Percentiles rank a stretch among this genome's conserved stretches.
phyloP scores from a whole-genome alignment of 2,113 vertebrate species.

The Fregetta grallaria region DNA sequence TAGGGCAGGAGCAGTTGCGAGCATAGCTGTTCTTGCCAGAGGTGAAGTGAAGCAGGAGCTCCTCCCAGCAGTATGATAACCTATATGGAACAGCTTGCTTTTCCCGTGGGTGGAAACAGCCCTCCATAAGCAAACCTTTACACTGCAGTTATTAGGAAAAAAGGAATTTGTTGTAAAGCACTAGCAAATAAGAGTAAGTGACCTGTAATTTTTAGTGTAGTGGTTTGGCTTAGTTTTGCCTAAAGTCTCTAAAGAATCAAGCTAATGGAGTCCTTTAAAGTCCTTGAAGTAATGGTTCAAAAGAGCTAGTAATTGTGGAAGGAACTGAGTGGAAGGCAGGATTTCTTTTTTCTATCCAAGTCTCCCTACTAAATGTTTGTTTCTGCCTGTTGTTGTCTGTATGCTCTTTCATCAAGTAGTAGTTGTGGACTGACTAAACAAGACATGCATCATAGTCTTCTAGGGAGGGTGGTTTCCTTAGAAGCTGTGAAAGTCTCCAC shows the following conservation, averaged over 20 bases:
- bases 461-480: background rate
- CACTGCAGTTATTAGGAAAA: background rate
- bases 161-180: background rate
- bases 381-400: background rate
- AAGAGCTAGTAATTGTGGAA: background rate
- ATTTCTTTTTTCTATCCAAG: background rate
- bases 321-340: background rate
- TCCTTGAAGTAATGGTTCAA: background rate
- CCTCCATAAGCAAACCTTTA: background rate
- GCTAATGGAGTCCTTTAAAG: background rate
- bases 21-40: background rate
- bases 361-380: background rate
- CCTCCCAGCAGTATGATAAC: background rate
- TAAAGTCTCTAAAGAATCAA: background rate
- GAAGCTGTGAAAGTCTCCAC: background rate
- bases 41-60: background rate
- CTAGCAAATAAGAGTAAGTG: background rate
- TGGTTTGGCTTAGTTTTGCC: background rate
- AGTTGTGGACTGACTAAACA: background rate
- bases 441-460: background rate
- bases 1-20: background rate
- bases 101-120: background rate
- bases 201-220: background rate
- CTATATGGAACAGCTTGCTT: background rate
- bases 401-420: background rate